Evolutionary conservation across 2,888 invertebrate species (phyloP).

Genomic region (Odontocolon sp.): DNA sequence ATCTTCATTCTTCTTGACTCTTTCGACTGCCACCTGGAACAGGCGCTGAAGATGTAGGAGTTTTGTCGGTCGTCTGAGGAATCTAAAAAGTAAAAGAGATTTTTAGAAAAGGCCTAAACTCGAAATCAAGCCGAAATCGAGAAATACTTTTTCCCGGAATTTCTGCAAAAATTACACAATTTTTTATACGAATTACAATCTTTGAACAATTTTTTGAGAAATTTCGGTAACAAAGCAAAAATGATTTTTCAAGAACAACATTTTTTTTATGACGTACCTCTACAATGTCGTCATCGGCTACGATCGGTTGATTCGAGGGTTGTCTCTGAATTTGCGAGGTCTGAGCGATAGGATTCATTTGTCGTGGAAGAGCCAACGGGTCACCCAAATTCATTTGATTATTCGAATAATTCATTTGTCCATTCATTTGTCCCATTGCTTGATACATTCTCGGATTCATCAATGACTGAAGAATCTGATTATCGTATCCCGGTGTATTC

Average conservation of each 20-base stretch:
- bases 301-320: conserved; percentile 29
- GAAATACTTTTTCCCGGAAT: too few species aligned
- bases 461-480: conserved; percentile 30
- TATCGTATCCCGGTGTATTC: conserved; percentile 16
- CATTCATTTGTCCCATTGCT: conserved; percentile 35
- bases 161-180: neutral
- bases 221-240: neutral
- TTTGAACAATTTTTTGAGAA: neutral
- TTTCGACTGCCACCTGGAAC: conserved; percentile 48
- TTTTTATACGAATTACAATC: neutral
- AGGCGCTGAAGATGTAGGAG: conserved; percentile 26
- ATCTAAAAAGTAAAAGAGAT: conserved; percentile 32
- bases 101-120: too few species aligned
- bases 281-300: conserved; percentile 58
- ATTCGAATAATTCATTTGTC: conserved; percentile 44
- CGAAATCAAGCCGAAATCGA: too few species aligned
- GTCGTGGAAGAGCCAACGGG: neutral
- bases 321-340: neutral
- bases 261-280: too few species aligned
- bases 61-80: conserved; percentile 49
- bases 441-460: conserved; percentile 43
- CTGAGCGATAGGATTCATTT: conserved; percentile 5
- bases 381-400: conserved; percentile 18
- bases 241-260: too few species aligned
- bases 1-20: conserved; percentile 51